These are phyloP conservation scores for Acropora yongei DNA, from an alignment of 64 coral and sea anemone species.

Conservation along the genomic window DNA sequence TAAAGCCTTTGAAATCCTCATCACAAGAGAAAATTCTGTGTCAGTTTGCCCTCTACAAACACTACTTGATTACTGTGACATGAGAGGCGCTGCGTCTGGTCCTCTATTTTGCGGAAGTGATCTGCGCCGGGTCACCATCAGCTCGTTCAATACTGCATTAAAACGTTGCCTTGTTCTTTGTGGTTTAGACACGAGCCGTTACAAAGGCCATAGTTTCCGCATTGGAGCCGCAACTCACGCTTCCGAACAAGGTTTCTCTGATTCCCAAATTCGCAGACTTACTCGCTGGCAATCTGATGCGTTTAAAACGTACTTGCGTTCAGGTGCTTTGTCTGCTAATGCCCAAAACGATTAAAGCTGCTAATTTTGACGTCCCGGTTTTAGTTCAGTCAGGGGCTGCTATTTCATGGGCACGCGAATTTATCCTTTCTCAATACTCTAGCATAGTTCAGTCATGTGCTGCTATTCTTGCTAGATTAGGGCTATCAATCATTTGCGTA, in stretches of 20 bases:
- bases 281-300: constrained; percentile 36
- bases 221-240: constrained; percentile 27
- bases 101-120: constrained; percentile 20
- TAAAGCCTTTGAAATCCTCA: no score
- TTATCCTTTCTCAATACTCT: constrained; percentile 3
- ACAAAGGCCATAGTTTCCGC: constrained; percentile 41
- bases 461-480: neutral
- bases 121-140: constrained; percentile 1
- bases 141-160: constrained; percentile 23
- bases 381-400: constrained; percentile 12
- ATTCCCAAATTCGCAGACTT: constrained; percentile 17
- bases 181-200: constrained; percentile 18
- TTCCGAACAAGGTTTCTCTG: constrained; percentile 21
- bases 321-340: constrained; percentile 13
- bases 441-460: neutral
- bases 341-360: constrained; percentile 16
- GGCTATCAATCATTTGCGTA: neutral
- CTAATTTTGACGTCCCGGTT: constrained; percentile 9
- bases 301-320: constrained; percentile 22
- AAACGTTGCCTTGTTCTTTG: constrained; percentile 7
- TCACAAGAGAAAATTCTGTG: no score
- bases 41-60: constrained; percentile 8
- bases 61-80: constrained; percentile 21
- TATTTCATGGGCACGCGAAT: constrained; percentile 8
- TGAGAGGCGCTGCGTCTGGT: constrained; percentile 9